Percentiles rank a stretch among this genome's conserved stretches.
phyloP scores from a whole-genome alignment of 2,113 vertebrate species.

The Gymnorhina tibicen region DNA sequence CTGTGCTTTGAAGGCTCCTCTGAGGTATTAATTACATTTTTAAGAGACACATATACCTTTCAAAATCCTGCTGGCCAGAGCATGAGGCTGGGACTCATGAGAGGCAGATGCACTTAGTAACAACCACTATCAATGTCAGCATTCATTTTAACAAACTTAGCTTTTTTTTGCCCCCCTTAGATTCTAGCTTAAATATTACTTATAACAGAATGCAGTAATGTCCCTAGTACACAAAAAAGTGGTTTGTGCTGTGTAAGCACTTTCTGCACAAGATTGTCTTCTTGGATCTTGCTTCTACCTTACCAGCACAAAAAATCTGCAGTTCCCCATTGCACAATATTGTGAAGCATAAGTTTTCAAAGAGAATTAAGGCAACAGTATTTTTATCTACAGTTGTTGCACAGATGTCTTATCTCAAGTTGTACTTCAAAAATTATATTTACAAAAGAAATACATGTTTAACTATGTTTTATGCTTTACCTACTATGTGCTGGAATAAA shows the following conservation, averaged over 20 bases:
- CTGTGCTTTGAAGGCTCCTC: not conserved
- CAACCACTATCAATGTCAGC: not conserved
- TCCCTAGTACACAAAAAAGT: not conserved
- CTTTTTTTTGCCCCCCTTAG: fast-evolving
- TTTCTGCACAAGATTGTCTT: not conserved
- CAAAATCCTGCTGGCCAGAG: not conserved
- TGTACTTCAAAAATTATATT: not conserved
- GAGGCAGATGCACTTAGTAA: not conserved
- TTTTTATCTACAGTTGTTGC: not conserved
- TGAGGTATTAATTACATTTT: not conserved
- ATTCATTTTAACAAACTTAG: not conserved
- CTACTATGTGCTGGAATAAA: not conserved
- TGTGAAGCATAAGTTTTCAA: not conserved
- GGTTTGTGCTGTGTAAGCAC: not conserved
- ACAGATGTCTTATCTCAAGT: not conserved
- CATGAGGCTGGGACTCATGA: not conserved
- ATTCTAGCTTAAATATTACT: not conserved
- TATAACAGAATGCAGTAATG: not conserved
- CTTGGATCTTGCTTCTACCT: not conserved
- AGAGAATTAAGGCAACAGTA: not conserved
- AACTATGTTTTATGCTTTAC: not conserved
- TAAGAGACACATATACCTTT: not conserved
- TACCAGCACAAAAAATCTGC: not conserved
- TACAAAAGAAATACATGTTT: not conserved
- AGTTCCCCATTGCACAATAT: not conserved